Conservation (phyloP, 2,888 invertebrate species). For the Hyalella azteca region DNA sequence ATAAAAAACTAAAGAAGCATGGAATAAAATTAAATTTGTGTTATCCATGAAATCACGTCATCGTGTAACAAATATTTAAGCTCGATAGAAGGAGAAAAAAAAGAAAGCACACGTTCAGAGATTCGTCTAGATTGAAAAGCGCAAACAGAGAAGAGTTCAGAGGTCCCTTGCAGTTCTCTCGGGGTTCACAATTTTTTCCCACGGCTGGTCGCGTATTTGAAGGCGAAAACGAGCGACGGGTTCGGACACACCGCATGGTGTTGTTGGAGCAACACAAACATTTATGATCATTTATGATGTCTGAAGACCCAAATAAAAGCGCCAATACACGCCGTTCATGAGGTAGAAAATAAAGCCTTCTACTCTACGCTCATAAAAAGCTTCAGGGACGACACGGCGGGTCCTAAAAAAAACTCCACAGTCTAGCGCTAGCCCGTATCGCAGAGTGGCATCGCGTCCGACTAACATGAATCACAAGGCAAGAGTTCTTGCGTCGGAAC, state of each 20-base stretch:
- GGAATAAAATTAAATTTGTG: too few species aligned
- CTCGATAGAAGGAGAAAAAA: too few species aligned
- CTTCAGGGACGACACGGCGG: background rate
- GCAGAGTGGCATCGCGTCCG: background rate
- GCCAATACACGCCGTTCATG: background rate
- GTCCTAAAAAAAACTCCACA: slow-evolving; percentile 9
- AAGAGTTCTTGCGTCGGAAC: background rate
- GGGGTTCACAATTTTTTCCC: too few species aligned
- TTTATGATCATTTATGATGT: background rate
- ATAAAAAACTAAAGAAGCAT: too few species aligned
- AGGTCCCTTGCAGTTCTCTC: too few species aligned
- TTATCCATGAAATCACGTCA: too few species aligned
- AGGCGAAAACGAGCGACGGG: background rate
- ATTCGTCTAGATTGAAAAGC: too few species aligned
- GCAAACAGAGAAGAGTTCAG: too few species aligned
- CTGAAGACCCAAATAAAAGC: background rate
- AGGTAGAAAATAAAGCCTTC: slow-evolving; percentile 29
- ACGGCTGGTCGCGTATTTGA: too few species aligned
- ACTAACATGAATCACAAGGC: background rate
- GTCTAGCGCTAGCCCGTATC: background rate
- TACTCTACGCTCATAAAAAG: background rate
- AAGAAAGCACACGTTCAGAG: too few species aligned
- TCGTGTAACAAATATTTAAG: too few species aligned
- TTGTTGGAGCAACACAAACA: background rate
- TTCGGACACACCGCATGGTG: background rate